A percentile compares a stretch with the other conserved stretches of the same genome.
Evolutionary conservation across 2,888 invertebrate genomes (phyloP).

Genomic region (Perizoma flavofasciatum): DNA sequence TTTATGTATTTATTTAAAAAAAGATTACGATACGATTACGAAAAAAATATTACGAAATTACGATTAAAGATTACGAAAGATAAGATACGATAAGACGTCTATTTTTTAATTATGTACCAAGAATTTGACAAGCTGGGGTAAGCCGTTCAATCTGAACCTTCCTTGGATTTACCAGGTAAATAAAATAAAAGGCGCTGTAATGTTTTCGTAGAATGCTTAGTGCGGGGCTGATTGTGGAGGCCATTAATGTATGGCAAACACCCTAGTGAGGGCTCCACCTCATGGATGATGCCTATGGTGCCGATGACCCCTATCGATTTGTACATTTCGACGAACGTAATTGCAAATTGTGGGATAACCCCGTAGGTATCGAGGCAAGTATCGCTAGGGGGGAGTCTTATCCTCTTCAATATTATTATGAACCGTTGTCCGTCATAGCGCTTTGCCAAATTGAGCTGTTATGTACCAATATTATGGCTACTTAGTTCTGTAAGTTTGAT

Average conservation of each 20-base stretch:
- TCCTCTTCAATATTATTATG: conserved; percentile 42
- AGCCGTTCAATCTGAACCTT: conserved; percentile 26
- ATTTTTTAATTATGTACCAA: conserved; percentile 4
- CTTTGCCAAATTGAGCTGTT: conserved; percentile 14
- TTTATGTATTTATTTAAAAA: conserved; percentile 35
- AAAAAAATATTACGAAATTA: too few species aligned
- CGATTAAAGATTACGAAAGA: too few species aligned
- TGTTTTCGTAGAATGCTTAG: conserved; percentile 59
- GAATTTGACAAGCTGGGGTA: conserved; percentile 17
- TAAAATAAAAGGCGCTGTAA: conserved; percentile 48
- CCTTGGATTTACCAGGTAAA: conserved; percentile 34
- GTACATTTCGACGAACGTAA: conserved; percentile 72
- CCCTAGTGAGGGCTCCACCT: conserved; percentile 76
- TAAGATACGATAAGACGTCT: conserved; percentile 23
- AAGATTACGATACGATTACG: too few species aligned
- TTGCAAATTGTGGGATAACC: conserved; percentile 62
- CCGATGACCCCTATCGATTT: conserved; percentile 82
- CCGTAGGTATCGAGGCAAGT: conserved; percentile 27
- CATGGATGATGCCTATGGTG: conserved; percentile 76
- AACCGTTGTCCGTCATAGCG: conserved; percentile 18
- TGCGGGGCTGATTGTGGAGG: conserved; percentile 60
- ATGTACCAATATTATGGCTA: neutral
- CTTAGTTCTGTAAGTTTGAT: too few species aligned
- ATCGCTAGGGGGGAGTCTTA: conserved; percentile 26
- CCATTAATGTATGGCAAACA: conserved; percentile 69